phyloP scores from a whole-genome alignment of 2,797 vertebrate genomes.

The Coregonus suidteri region DNA sequence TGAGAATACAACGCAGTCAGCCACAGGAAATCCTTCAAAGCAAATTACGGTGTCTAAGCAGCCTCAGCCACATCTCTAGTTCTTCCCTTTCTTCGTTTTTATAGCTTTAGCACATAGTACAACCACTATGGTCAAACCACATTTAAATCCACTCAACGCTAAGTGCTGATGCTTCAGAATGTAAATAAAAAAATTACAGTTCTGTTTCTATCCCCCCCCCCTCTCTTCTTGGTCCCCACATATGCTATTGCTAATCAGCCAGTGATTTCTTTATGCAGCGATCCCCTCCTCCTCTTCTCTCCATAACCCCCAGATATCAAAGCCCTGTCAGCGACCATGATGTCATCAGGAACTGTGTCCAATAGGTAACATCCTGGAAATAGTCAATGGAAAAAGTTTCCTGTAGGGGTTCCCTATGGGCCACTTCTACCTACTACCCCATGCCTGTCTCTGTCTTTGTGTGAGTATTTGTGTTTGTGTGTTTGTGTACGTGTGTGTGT shows the following conservation, averaged over 20 bases:
- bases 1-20: too few species aligned
- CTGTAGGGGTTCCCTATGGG: background rate
- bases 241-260: constrained; percentile 1
- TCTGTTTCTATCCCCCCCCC: background rate
- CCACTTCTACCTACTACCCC: background rate
- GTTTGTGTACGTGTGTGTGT: background rate
- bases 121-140: too few species aligned
- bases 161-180: too few species aligned
- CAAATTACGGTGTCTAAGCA: too few species aligned
- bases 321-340: background rate
- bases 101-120: too few species aligned
- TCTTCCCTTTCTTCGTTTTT: too few species aligned
- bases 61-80: too few species aligned
- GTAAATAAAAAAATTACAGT: too few species aligned
- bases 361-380: background rate
- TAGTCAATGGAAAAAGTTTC: background rate
- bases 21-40: too few species aligned
- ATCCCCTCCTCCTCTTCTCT: too few species aligned
- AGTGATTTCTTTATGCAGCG: background rate
- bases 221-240: background rate
- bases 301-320: background rate
- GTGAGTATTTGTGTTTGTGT: background rate
- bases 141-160: too few species aligned
- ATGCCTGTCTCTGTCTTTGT: background rate
- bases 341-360: background rate